Evolutionary conservation across 2,113 vertebrate genomes (phyloP), one percentile per base, ranked within the genome.

Genomic region (Pachyramphus minor): DNA sequence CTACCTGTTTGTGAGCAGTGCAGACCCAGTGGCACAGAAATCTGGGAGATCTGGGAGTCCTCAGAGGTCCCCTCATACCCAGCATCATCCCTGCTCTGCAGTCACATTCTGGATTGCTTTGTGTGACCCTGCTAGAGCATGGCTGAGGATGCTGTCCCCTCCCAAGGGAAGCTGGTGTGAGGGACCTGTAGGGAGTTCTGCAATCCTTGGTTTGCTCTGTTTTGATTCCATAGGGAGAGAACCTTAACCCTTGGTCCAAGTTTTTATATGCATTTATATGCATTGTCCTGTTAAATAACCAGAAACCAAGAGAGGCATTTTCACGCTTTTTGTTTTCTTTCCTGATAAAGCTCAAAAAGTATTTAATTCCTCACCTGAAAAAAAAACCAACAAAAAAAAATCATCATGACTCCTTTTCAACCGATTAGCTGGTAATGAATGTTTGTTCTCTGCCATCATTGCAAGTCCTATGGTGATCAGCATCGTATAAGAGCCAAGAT

Each of bases 41-140:
- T 4, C 17, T 0, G 0, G 11, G 45, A 33, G 12, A 30, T 11
- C 13, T 12, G 33, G 8, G 16, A 53, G 24, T 15, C 12, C 39
- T 30, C 37, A 30, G 37, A 52, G 14, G 6, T 14, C 9, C 12
- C 64, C 5, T 20, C 30, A 5, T 1, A 23, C 12, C 8, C 30
- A 39, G 8, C 0, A 0, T 0, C 9, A 8, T 13, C 11, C 11
- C 23, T 41, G 24, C 12, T 67, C 53, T 20, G 19, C 50, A 11
- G 19, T 69, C 35, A 11, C 41, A 4, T 6, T 28, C 67, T 77
- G 3, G 0, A 30, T 11, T 35, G 14, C 20, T 76, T 28, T 72
- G 31, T 4, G 2, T 50, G 62, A 11, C 33, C 17, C 11, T 0
- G 0, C 13, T 23, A 5, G 13, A 20, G 3, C 5, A 20, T 0